phyloP scores from a whole-genome alignment of 1,140 invertebrate genomes.

The Hyles euphorbiae region DNA sequence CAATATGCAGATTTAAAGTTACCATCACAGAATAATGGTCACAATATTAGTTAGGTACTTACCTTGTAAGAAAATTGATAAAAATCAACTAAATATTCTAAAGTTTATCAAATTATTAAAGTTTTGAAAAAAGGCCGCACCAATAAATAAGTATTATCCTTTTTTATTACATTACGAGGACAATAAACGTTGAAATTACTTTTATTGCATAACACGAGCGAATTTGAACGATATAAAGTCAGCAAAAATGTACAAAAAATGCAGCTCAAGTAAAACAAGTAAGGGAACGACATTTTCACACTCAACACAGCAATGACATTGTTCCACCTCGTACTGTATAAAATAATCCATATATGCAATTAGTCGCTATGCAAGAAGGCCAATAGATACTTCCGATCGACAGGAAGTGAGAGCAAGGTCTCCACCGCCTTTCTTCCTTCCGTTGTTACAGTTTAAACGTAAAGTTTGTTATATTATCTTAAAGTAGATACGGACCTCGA shows the following conservation, averaged over 20 bases:
- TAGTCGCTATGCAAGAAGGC: slow-evolving; percentile 1
- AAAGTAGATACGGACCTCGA: neutral
- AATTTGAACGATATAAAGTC: neutral
- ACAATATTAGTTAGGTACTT: no score
- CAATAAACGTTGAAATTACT: no score
- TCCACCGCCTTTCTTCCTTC: slow-evolving; percentile 51
- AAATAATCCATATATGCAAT: slow-evolving; percentile 6
- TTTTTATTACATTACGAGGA: no score
- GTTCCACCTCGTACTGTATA: slow-evolving; percentile 6
- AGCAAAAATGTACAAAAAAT: slow-evolving; percentile 4
- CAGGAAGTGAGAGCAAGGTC: slow-evolving; percentile 54
- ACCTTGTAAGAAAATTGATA: no score
- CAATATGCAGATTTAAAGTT: no score
- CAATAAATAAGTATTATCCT: no score
- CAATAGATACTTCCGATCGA: slow-evolving; percentile 24
- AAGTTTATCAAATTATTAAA: no score
- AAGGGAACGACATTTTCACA: slow-evolving; percentile 10
- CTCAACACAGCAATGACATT: slow-evolving; percentile 17
- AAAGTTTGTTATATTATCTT: neutral
- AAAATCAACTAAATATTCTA: no score
- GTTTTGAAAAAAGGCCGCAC: no score
- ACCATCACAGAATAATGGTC: no score
- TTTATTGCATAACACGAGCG: neutral
- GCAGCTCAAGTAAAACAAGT: slow-evolving; percentile 13
- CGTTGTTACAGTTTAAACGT: slow-evolving; percentile 22